Conservation (phyloP, 2,888 invertebrate species). For the Andricus quercusramuli region DNA sequence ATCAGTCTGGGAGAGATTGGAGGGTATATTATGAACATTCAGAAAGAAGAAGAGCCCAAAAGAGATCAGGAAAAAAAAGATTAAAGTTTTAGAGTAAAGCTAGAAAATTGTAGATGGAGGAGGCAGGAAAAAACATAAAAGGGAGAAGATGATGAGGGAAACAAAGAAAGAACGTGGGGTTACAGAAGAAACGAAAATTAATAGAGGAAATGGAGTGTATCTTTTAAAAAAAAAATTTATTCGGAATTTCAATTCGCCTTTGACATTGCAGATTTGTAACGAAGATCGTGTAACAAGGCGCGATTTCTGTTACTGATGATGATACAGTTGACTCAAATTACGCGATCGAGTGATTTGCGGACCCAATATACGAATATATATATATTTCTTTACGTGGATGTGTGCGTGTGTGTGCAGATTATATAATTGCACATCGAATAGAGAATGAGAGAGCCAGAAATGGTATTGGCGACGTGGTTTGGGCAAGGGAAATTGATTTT, state of each 20-base stretch:
- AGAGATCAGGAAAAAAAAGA: too few relatives aligned
- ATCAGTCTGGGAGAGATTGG: too few relatives aligned
- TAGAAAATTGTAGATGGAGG: too few relatives aligned
- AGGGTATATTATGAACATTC: too few relatives aligned
- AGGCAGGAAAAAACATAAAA: too few relatives aligned
- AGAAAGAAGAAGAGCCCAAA: too few relatives aligned
- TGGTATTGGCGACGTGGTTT: constrained; percentile 57
- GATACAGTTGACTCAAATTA: constrained; percentile 11
- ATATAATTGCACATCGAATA: constrained; percentile 20
- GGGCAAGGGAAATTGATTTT: constrained; percentile 74
- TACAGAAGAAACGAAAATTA: too few relatives aligned
- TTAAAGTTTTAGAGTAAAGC: too few relatives aligned
- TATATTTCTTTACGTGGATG: not conserved
- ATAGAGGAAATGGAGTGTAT: too few relatives aligned
- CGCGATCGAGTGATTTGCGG: constrained; percentile 12
- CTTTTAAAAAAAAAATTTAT: too few relatives aligned
- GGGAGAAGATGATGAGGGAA: too few relatives aligned
- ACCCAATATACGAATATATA: constrained; percentile 47
- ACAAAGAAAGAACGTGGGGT: too few relatives aligned
- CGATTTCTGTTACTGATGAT: constrained; percentile 12
- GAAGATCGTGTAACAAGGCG: constrained; percentile 10
- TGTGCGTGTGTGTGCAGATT: constrained; percentile 11
- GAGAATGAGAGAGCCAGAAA: constrained; percentile 28
- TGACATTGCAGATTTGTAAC: not conserved
- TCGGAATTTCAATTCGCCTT: not conserved